Evolutionary conservation across 2,888 invertebrate genomes (phyloP).

Genomic region (Isotomurus palustris): DNA sequence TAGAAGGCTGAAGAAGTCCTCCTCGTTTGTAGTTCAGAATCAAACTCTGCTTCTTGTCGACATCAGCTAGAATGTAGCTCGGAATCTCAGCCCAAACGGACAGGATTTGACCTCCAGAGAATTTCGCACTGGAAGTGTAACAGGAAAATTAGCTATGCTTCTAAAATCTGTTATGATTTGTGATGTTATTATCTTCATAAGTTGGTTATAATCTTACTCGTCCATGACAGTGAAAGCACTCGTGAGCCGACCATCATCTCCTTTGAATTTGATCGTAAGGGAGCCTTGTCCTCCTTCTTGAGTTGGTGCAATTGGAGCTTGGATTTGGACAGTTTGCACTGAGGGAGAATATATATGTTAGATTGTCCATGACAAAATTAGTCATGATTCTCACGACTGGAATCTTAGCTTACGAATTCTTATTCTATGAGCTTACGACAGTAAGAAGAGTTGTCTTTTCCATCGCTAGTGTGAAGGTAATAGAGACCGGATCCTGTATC

Average conservation of each 20-base stretch:
- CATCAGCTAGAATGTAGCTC: conserved; percentile 24
- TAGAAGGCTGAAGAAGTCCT: conserved; percentile 38
- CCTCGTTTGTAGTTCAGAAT: conserved; percentile 36
- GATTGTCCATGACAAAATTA: background rate
- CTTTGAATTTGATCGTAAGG: conserved; percentile 27
- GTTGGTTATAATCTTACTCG: conserved; percentile 7
- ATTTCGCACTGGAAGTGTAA: conserved; percentile 23
- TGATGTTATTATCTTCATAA: background rate
- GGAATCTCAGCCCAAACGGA: conserved; percentile 39
- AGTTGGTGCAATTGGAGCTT: conserved; percentile 19
- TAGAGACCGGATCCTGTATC: conserved; percentile 26
- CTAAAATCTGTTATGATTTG: background rate
- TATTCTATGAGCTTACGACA: conserved; percentile 33
- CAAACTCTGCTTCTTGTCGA: conserved; percentile 20
- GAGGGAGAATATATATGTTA: too few species aligned
- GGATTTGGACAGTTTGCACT: conserved; percentile 40
- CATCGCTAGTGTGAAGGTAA: conserved; percentile 37
- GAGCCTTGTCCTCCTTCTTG: conserved; percentile 35
- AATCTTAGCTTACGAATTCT: background rate
- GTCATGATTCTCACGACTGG: too few species aligned
- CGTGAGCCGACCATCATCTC: conserved; percentile 27
- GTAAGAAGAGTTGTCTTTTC: conserved; percentile 24
- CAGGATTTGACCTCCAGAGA: conserved; percentile 30
- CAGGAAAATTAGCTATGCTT: background rate
- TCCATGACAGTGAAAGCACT: conserved; percentile 25